phyloP scores from a whole-genome alignment of 2,888 invertebrate genomes.

The Meteorus colon region DNA sequence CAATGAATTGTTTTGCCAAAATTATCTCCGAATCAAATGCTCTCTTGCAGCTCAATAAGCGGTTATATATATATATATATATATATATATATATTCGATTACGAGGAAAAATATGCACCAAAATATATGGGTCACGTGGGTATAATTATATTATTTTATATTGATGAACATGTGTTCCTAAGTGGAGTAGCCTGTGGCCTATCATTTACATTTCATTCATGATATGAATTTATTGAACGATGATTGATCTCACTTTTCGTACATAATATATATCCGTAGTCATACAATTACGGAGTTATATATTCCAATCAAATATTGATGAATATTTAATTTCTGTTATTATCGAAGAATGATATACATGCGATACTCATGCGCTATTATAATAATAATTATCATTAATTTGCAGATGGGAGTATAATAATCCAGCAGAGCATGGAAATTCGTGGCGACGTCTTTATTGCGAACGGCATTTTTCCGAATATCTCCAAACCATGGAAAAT shows the following conservation, averaged over 20 bases:
- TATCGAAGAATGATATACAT: neutral
- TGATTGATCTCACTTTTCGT: neutral
- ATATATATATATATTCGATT: too few species aligned
- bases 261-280: neutral
- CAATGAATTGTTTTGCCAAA: too few species aligned
- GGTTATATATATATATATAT: too few species aligned
- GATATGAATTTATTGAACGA: neutral
- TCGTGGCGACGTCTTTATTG: conserved; percentile 70
- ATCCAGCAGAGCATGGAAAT: conserved; percentile 59
- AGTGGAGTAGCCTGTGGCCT: too few species aligned
- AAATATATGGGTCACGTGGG: too few species aligned
- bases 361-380: too few species aligned
- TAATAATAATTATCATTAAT: neutral
- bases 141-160: too few species aligned
- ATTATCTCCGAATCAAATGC: too few species aligned
- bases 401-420: conserved; percentile 62
- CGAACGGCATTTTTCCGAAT: conserved; percentile 68
- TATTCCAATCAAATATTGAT: neutral
- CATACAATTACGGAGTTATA: neutral
- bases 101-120: too few species aligned
- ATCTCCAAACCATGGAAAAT: conserved; percentile 64
- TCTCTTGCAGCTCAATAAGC: too few species aligned
- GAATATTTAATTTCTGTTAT: neutral
- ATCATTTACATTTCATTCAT: neutral
- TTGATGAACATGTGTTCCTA: too few species aligned